Evolutionary conservation across 2,113 vertebrate species (phyloP).

Genomic region (Seriola quinqueradiata): DNA sequence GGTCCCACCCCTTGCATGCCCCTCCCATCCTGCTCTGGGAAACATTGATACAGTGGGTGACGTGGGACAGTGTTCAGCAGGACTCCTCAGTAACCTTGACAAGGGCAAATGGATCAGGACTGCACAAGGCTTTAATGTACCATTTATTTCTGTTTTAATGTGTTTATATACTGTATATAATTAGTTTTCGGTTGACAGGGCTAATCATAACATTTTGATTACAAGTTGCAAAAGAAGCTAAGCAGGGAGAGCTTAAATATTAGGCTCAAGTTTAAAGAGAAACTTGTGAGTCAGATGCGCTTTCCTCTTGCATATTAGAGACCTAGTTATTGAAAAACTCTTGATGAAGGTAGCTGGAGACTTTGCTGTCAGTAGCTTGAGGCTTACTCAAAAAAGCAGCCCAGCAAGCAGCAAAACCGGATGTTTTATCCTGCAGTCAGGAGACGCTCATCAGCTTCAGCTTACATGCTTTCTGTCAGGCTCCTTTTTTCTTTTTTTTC

Average conservation of each 20-base stretch:
- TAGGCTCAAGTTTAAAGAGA: slow-evolving; percentile 38
- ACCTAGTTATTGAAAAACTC: slow-evolving; percentile 29
- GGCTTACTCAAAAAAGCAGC: slow-evolving; percentile 21
- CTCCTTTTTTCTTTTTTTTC: neutral
- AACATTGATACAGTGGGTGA: slow-evolving; percentile 64
- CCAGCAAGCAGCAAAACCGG: slow-evolving; percentile 3
- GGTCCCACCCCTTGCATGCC: slow-evolving; percentile 42
- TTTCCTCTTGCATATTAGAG: slow-evolving; percentile 17
- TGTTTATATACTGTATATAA: neutral
- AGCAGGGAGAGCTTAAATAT: neutral
- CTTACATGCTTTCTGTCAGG: slow-evolving; percentile 16
- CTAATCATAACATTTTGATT: slow-evolving; percentile 20
- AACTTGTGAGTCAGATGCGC: slow-evolving; percentile 25
- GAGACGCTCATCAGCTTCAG: slow-evolving; percentile 30
- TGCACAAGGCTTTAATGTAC: neutral
- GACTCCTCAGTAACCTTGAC: slow-evolving; percentile 79
- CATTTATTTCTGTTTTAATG: neutral
- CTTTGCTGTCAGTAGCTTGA: slow-evolving; percentile 48
- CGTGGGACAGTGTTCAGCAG: slow-evolving; percentile 45
- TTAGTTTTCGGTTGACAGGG: neutral
- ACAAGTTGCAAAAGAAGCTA: neutral
- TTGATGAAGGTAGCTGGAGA: slow-evolving; percentile 35
- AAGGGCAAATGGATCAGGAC: slow-evolving; percentile 51
- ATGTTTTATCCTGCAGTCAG: slow-evolving; percentile 36
- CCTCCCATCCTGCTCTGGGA: slow-evolving; percentile 45